Base-by-base conservation (phyloP, 2,888 invertebrate species). In the Cordilura impudica region DNA sequence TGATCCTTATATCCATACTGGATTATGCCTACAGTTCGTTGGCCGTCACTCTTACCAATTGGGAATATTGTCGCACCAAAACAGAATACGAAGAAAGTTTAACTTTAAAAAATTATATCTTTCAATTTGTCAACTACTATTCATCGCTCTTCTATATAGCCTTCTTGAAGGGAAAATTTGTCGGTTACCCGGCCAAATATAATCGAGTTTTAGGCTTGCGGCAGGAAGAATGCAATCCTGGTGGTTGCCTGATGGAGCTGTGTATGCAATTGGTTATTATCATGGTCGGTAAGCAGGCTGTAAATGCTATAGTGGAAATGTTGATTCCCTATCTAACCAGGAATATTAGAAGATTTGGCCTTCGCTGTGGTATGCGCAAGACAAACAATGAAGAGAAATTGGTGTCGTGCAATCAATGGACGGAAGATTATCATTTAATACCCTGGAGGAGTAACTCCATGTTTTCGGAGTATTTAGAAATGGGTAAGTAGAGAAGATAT, bases 81-180 rank as follows among this genome's bases (percentile, higher is more conserved):
- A 94, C 94, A 4, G 95, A 96, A 89, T 96, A 95, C 87, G 96
- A 97, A 83, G 95, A 96, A 86, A 95, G 95, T 86, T 91, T 96
- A 66, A 95, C 96, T 2, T 90, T 97, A 82, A 97, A 97, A 90
- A 94, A 96, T 86, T 97, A 96, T 89, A 90, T 96, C 82, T 94
- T 97, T 82, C 96, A 97, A 90, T 97, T 97, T 89, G 94, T 97
- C 83, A 97, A 97, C 90, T 96, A 95, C 89, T 97, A 97, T 88
- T 94, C 95, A 2, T 95, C 95, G 19, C 94, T 97, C 80, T 95
- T 97, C 90, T 97, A 97, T 87, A 95, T 97, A 78, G 94, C 94
- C 12, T 94, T 94, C 85, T 89, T 94, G 70, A 94, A 94, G 86
- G 94, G 94, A 31, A 95, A 95, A 87, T 94, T 95, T 86, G 93